Base-by-base conservation (phyloP, 2,888 invertebrate species). In the Baccha elongata region DNA sequence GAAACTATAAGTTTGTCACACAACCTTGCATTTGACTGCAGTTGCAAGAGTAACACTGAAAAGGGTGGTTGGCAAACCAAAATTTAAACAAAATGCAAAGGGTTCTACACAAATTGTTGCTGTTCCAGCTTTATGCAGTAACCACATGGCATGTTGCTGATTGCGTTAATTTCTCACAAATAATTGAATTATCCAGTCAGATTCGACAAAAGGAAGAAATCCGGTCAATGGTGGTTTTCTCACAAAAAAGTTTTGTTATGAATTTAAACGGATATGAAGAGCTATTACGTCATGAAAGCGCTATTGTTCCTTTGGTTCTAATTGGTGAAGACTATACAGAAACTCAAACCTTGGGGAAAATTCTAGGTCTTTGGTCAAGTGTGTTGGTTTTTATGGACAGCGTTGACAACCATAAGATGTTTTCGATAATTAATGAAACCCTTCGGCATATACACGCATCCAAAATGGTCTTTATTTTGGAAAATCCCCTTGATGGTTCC, bases 1-100 rank as follows among this genome's bases (percentile, higher is more conserved):
- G 50, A 68, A 42, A 62, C n/a, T 80, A 80, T 74, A 80, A 74
- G 69, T 74, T n/a, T 69, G 29, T 29, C 48, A 40, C 44, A 37
- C 50, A 48, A 23, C 23, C 23, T 5, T n/a, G 10, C 7, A 3
- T 0, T n/a, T 46, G 32, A 15, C 23, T 4, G 8, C 50, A 74
- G 64, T 69, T 26, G 26, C 10, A 23, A 32, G 29, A 55, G 48
- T 17, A 7, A 32, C 7, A 32, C 23, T 23, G 23, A 32, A 10
- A n/a, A 26, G n/a, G 15, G 23, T 19, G n/a, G 21, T 15, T 23
- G 23, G 13, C 15, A 29, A 21, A 3, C 7, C 15, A n/a, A 17
- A 26, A 0, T 3, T 40, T n/a, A n/a, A 69, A 37, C 19, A 35
- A 26, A 32, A 74, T 80, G 74, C n/a, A 58, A 8, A 29, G 7